Evolutionary conservation across 2,888 invertebrate genomes (phyloP).

Genomic region (Gortyna flavago): DNA sequence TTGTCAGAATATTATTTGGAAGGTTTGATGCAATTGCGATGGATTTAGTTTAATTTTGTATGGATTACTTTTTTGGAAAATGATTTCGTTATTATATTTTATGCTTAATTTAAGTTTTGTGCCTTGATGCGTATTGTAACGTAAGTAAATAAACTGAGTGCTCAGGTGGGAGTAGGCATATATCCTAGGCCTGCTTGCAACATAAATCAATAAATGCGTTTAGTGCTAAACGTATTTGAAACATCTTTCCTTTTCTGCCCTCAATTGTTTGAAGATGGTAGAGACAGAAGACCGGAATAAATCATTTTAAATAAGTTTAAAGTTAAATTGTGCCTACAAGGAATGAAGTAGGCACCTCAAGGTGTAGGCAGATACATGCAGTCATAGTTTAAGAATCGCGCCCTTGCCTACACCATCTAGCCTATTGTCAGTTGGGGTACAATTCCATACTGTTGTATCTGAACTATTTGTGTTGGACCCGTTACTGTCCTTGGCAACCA

Average conservation of each 20-base stretch:
- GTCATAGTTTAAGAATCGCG: background rate
- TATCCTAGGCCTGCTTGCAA: background rate
- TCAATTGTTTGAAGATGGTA: too few relatives aligned
- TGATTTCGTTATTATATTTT: background rate
- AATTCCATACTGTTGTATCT: background rate
- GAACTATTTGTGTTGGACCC: background rate
- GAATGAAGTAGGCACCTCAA: background rate
- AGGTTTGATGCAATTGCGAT: constrained; percentile 13
- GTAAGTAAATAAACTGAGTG: background rate
- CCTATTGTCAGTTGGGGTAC: background rate
- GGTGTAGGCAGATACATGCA: background rate
- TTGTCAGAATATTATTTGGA: constrained; percentile 27
- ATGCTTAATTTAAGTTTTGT: background rate
- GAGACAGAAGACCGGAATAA: too few relatives aligned
- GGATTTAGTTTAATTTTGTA: background rate
- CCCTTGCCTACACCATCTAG: too few relatives aligned
- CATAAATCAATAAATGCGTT: background rate
- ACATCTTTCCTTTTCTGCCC: too few relatives aligned
- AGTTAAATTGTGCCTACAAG: background rate
- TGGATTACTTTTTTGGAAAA: background rate
- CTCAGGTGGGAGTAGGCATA: background rate
- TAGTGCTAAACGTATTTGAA: too few relatives aligned
- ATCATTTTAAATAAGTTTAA: background rate
- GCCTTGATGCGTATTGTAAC: background rate
- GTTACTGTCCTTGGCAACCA: background rate